Evolutionary conservation across 2,113 vertebrate species (phyloP), one percentile per base, ranked within the genome.

Genomic region (Apteryx mantelli): DNA sequence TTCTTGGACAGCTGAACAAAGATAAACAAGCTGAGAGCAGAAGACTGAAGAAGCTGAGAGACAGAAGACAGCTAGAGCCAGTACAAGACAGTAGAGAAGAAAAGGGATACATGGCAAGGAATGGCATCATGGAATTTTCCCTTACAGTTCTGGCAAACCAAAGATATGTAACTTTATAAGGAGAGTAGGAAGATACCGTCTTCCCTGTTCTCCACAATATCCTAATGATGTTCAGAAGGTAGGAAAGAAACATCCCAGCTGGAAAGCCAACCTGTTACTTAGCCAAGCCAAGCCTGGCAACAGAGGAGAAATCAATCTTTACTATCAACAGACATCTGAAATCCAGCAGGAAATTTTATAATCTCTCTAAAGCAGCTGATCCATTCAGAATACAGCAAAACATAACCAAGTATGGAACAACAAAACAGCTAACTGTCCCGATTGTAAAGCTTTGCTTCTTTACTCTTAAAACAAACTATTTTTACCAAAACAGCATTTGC

Each of bases 111-210:
- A 10, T 4, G 42, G 8, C 24, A 88, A 75, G 7, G 70, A 61
- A 74, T 11, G 34, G 1, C 5, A 55, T 24, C 8, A 25, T 4
- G 7, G 3, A 2, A 0, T 1, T 70, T 28, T 58, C 42, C 5
- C 5, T 55, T n/a, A 63, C 3, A 52, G 1, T 7, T 69, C 20
- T 20, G 16, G 13, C 3, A 38, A 85, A 38, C 6, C 56, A 60
- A 88, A 58, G 32, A 55, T 16, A 19, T 0, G 0, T 26, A 74
- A 42, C 1, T 40, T 60, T 7, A 20, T 24, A 44, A 8, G 1
- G 5, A 50, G 8, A 60, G 1, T 5, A 70, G 7, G 9, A 9
- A 50, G 4, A 14, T 22, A 36, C 5, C 7, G 19, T 69, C 7
- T 68, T n/a, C 40, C 13, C 7, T 21, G 2, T 14, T 63, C 9